Base-by-base conservation (phyloP, 2,888 invertebrate genomes). In the Caenorhabditis drosophilae region DNA sequence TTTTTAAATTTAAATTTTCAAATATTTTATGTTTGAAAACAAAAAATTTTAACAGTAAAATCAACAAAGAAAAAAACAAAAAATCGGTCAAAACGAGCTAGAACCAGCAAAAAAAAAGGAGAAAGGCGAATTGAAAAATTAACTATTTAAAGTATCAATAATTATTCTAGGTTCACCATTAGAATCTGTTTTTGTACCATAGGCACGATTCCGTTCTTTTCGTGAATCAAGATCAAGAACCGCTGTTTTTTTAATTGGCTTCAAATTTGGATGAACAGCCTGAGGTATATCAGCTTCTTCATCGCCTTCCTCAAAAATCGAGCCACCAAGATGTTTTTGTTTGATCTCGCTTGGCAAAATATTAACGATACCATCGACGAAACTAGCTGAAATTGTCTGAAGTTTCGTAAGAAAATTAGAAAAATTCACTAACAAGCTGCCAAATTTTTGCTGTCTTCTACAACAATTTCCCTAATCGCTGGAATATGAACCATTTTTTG, bases 281-380 rank as follows among this genome's bases (percentile, higher is more conserved):
- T n/a, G n/a, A n/a, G n/a, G n/a, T 22, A 46, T 40, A 27, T 34
- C 36, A 2, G 27, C 31, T 3, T 23, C 44, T 23, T 52, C 58
- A n/a, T 59, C 58, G 27, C 58, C 58, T 26, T 64, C 64, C 15
- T 64, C 64, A 36, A 59, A 64, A 47, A 64, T 59, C 11, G 46
- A 48, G 12, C 64, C 64, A 7, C 64, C 64, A 6, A 64, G 18
- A 22, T 26, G 1, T 31, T 59, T 64, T 0, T 23, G 31, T 35
- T 64, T 64, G 1, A 52, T 20, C 16, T 59, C 64, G 15, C 34
- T 47, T 6, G 64, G 59, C 23, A 64, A 26, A 31, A 64, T 56
- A 12, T 50, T 47, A 26, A 64, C 40, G 26, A 42, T n/a, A 22
- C 52, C 64, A n/a, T 48, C 4, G 22, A 64, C 35, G 18, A 42